Base-by-base conservation (phyloP, 2,113 vertebrate genomes). In the Clarias macrocephalus region DNA sequence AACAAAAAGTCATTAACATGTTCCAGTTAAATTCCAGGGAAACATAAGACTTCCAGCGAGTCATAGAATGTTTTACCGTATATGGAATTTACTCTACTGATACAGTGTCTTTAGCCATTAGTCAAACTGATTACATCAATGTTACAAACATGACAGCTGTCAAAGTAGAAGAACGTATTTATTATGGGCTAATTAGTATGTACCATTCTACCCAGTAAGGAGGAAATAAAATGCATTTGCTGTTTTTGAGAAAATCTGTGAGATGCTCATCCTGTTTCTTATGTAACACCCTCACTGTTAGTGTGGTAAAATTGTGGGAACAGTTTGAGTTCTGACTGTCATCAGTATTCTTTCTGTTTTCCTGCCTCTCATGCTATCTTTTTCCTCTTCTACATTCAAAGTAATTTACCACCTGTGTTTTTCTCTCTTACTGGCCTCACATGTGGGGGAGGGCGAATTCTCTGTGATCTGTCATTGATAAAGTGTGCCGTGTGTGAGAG, bases 381-480 rank as follows among this genome's bases (percentile, higher is more conserved):
- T 60, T 52, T 83, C 37, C 42, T 83, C 42, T 70, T 76, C 76
- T 83, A 52, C 80, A 19, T 79, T 19, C 80, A 66, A 83, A 72
- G 15, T 54, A 33, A 52, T 87, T 48, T 30, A 63, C 68, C 68
- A 82, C 57, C 80, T 87, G 85, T 72, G n/a, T 60, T 73, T 52
- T 13, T 15, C 25, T 23, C 33, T 23, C 9, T 21, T n/a, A 57
- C 11, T 42, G 28, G 30, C 73, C 28, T 86, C 28, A 0, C 28
- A 60, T 10, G 56, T 19, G 65, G 65, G 59, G 56, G 73, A 72
- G 60, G 28, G 19, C 62, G 56, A 30, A 30, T 66, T 80, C 48
- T 80, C 52, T 59, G 85, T 81, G 59, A 80, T 68, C 63, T 66
- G 75, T 79, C 48, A 82, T 13, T 81, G 79, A 82, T 81, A 62